Evolutionary conservation across 2,113 vertebrate genomes (phyloP).

Genomic region (Ploceus nigricollis): DNA sequence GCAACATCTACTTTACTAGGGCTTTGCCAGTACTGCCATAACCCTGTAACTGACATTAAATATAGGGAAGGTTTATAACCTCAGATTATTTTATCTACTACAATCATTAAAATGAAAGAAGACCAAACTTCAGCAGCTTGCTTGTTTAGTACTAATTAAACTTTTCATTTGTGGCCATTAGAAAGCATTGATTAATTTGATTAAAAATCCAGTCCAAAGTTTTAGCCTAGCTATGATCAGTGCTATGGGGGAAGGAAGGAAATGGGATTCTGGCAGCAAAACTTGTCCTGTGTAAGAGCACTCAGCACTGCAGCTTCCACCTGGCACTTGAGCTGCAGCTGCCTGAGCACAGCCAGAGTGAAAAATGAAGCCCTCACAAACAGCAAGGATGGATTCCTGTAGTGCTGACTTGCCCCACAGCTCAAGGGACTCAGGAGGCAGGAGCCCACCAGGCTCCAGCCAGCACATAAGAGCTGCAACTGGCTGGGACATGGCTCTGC

Average conservation of each 20-base stretch:
- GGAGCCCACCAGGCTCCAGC: neutral
- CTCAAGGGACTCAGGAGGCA: rapidly evolving
- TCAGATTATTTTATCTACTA: neutral
- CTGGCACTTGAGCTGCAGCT: neutral
- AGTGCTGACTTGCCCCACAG: neutral
- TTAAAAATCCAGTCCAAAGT: neutral
- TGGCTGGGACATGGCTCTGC: rapidly evolving
- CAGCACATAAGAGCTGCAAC: rapidly evolving
- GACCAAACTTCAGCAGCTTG: neutral
- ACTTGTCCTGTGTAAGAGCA: neutral
- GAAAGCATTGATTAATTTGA: neutral
- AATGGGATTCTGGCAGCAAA: neutral
- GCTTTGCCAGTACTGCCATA: neutral
- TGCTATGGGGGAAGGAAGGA: neutral
- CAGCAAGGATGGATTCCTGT: neutral
- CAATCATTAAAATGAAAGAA: neutral
- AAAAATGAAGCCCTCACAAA: neutral
- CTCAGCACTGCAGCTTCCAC: neutral
- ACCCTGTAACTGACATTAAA: neutral
- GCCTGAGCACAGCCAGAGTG: neutral
- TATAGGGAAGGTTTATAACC: neutral
- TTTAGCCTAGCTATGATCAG: neutral
- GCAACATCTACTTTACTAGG: neutral
- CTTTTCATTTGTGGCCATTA: neutral
- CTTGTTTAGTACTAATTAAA: neutral